Base-by-base conservation (phyloP, 2,888 invertebrate genomes). In the Arrhopalites spinosus region DNA sequence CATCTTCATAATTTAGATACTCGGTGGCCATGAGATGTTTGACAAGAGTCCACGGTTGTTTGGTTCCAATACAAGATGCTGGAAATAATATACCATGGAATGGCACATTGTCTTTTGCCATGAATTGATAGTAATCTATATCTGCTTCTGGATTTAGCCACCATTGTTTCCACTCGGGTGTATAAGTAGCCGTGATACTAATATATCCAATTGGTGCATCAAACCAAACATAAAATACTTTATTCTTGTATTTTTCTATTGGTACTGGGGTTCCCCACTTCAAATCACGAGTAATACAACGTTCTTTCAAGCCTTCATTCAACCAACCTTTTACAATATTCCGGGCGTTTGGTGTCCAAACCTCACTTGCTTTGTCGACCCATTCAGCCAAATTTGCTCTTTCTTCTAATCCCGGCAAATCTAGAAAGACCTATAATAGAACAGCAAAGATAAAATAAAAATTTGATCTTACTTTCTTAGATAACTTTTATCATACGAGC, bases 81-180 rank as follows among this genome's bases (percentile, higher is more conserved):
- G 99, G 99, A 86, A 99, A 99, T 89, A 99, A 94, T 43, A 99
- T 93, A 5, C 92, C 90, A 87, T 99, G 99, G 88, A 99, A 99
- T n/a, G 98, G 98, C 1, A 99, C 98, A 86, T 99, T 99, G 87
- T 99, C 99, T 85, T 99, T 99, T 0, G 97, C 99, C 93, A 99
- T 96, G 86, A 99, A 99, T 85, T 99, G 94, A 86, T 93, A 98
- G 70, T 96, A 86, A 77, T 92, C 91, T 8, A 96, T 91, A 84
- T 91, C 85, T n/a, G 76, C 74, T 0, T 84, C 88, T 84, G 85
- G 91, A 88, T 85, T 90, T 84, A 92, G 92, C 99, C 99, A 99
- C 87, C 94, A 91, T 83, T 92, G 90, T 86, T 93, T 93, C 89
- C 90, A 90, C 20, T 97, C 89, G 63, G 92, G 90, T 0, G 95